Evolutionary conservation across 2,888 invertebrate species (phyloP), one percentile per base, ranked within the genome.

Genomic region (Callyntrura guangdongensis): DNA sequence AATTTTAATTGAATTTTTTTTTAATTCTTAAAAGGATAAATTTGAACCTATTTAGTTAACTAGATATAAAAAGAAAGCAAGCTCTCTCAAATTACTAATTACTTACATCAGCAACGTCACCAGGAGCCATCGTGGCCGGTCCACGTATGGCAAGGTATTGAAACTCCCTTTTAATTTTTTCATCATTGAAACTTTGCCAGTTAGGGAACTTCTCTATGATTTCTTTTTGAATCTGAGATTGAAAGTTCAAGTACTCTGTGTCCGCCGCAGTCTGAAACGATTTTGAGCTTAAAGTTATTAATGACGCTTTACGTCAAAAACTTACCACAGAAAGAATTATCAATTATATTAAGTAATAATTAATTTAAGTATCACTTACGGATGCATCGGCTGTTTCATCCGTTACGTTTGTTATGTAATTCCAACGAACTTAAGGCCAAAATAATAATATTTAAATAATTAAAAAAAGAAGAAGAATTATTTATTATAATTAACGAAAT

Each of bases 401-500:
- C 0, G 93, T 94, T 20, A 94, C 93, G 77, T 94, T 93, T 9
- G 92, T 92, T 22, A 93, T 92, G 85, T 93, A 94, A 22, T 64
- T 81, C 94, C 94, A 94, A 74, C 93, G 27, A 0, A 89, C n/a
- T n/a, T n/a, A n/a, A n/a, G n/a, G n/a, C n/a, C n/a, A n/a, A n/a
- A n/a, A n/a, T n/a, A n/a, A n/a, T n/a, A n/a, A n/a, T n/a, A n/a
- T n/a, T n/a, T n/a, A n/a, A n/a, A n/a, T n/a, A n/a, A n/a, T n/a
- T n/a, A n/a, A n/a, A n/a, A n/a, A n/a, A n/a, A n/a, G n/a, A n/a
- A n/a, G n/a, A n/a, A n/a, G n/a, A n/a, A n/a, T n/a, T n/a, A n/a
- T n/a, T n/a, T n/a, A n/a, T n/a, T n/a, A n/a, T n/a, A n/a, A n/a
- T n/a, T n/a, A n/a, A n/a, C n/a, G n/a, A n/a, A n/a, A n/a, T n/a